A percentile compares a stretch with the other conserved stretches of the same genome.
phyloP scores from a whole-genome alignment of 37 sponge, comb jelly and placozoan species.

The Bolinopsis microptera region DNA sequence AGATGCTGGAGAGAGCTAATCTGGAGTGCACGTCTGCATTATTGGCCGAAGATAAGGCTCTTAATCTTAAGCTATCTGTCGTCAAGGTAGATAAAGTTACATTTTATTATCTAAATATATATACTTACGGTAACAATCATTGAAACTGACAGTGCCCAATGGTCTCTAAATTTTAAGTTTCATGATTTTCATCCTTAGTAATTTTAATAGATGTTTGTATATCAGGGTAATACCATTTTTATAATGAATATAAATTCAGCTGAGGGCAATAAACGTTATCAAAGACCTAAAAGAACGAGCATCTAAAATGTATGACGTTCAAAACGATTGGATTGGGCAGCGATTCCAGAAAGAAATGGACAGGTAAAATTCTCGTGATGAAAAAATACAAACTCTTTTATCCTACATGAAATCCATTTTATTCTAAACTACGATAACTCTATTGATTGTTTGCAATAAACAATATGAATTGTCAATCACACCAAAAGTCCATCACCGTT shows the following conservation, averaged over 20 bases:
- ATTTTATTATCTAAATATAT: neutral
- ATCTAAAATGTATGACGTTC: constrained; percentile 69
- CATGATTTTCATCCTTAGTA: no score
- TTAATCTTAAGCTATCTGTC: constrained; percentile 21
- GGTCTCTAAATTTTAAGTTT: no score
- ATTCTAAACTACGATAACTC: no score
- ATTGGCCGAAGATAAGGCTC: constrained; percentile 1
- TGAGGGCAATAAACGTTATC: constrained; percentile 19
- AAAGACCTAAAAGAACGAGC: constrained; percentile 65
- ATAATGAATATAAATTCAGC: constrained; percentile 9
- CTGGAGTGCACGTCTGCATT: constrained; percentile 27
- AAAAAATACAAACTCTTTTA: neutral
- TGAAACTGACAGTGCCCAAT: no score
- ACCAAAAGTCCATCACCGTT: no score
- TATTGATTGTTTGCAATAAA: no score
- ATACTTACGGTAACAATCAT: no score
- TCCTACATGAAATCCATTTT: neutral
- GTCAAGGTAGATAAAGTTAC: constrained; percentile 26
- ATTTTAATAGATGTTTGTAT: no score
- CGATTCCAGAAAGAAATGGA: constrained; percentile 81
- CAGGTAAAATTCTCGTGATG: constrained; percentile 71
- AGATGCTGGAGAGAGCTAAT: constrained; percentile 50
- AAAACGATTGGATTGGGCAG: constrained; percentile 79
- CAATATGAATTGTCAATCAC: no score
- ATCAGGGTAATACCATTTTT: neutral